These are phyloP conservation scores for Hestina assimilis DNA, from an alignment of 1,140 invertebrate species.

Conservation along the genomic window DNA sequence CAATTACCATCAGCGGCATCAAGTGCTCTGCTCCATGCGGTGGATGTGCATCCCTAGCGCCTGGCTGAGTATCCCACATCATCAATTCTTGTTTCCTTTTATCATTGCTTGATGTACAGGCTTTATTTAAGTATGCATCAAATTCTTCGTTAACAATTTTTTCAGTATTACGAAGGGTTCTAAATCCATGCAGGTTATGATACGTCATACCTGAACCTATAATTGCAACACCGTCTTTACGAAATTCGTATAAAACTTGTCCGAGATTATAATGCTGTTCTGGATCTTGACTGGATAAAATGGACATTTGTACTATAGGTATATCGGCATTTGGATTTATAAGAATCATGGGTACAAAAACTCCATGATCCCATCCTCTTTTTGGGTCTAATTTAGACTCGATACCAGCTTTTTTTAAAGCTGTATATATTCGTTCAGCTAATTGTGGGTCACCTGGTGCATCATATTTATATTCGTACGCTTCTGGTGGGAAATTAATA, in stretches of 20 bases:
- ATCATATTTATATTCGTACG: conserved; percentile 61
- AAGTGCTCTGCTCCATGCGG: conserved; percentile 62
- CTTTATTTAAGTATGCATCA: conserved; percentile 56
- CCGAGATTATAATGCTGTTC: conserved; percentile 63
- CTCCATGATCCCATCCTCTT: conserved; percentile 71
- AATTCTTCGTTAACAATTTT: conserved; percentile 60
- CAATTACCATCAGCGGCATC: conserved; percentile 67
- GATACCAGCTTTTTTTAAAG: conserved; percentile 50
- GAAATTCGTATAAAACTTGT: conserved; percentile 50
- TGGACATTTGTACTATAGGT: conserved; percentile 66
- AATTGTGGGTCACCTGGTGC: conserved; percentile 61
- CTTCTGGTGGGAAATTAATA: conserved; percentile 66
- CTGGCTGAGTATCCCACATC: conserved; percentile 52
- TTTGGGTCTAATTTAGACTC: conserved; percentile 56
- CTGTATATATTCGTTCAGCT: conserved; percentile 50
- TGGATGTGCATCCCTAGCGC: conserved; percentile 60
- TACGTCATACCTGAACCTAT: conserved; percentile 71
- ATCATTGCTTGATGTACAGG: conserved; percentile 54
- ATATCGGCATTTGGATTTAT: conserved; percentile 64
- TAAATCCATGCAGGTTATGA: conserved; percentile 71
- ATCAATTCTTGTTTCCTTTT: conserved; percentile 42
- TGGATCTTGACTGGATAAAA: conserved; percentile 55
- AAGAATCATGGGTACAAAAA: conserved; percentile 71
- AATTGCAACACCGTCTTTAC: conserved; percentile 65
- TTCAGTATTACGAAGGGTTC: conserved; percentile 27